These are phyloP conservation scores for Trematocara variabile DNA, from an alignment of 2,113 vertebrate genomes.

Conservation along the genomic window DNA sequence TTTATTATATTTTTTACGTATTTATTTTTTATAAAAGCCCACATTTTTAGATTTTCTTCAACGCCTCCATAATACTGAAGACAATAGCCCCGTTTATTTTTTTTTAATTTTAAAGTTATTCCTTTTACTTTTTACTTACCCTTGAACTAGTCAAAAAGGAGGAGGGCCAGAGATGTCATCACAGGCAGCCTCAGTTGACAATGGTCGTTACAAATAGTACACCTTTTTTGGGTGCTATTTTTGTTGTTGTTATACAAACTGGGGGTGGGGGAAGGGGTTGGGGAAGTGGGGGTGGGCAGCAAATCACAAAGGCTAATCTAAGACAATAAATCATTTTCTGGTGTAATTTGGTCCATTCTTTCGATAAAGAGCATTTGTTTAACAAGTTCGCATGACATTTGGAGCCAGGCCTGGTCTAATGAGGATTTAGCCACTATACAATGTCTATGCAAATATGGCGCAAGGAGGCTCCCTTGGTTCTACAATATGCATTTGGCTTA, in stretches of 20 bases:
- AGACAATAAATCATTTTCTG: slow-evolving; percentile 25
- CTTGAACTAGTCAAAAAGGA: slow-evolving; percentile 10
- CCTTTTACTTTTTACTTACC: slow-evolving; percentile 5
- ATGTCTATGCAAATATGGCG: slow-evolving; percentile 55
- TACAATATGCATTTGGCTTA: slow-evolving; percentile 52
- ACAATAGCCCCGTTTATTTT: slow-evolving; percentile 8
- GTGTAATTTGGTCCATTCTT: slow-evolving; percentile 56
- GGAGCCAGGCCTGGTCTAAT: slow-evolving; percentile 34
- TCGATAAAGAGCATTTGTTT: slow-evolving; percentile 21
- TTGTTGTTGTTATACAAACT: slow-evolving; percentile 43
- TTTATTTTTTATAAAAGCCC: slow-evolving; percentile 51
- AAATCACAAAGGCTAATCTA: slow-evolving; percentile 41
- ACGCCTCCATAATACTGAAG: slow-evolving; percentile 42
- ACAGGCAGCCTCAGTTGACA: slow-evolving; percentile 30
- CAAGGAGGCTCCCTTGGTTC: slow-evolving; percentile 43
- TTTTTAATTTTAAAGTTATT: background rate
- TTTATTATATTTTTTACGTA: slow-evolving; percentile 6
- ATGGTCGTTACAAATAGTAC: slow-evolving; percentile 49
- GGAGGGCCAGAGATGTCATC: slow-evolving; percentile 42
- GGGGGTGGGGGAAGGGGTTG: background rate
- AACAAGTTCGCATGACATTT: slow-evolving; percentile 11
- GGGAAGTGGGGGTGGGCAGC: background rate
- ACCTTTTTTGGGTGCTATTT: slow-evolving; percentile 35
- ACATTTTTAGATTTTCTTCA: slow-evolving; percentile 50
- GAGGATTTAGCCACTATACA: slow-evolving; percentile 51